Evolutionary conservation across 2,797 vertebrate genomes (phyloP), one percentile per base, ranked within the genome.

Genomic region (Brachymystax lenok): DNA sequence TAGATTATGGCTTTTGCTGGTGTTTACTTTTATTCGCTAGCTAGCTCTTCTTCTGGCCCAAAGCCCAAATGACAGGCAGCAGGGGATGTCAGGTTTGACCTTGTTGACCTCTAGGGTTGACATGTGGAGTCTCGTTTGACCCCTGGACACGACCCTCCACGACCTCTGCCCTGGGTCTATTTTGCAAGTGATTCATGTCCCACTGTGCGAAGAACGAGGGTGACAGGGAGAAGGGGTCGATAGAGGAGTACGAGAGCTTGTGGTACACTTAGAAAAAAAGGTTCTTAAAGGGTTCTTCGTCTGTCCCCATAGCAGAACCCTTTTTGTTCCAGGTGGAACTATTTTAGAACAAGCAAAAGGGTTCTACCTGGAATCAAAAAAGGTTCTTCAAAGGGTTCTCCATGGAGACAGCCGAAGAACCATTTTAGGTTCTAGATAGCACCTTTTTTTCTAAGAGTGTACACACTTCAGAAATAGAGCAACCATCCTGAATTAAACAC

Each of bases 71-170:
- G 71, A 61, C 64, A 79, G 69, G 77, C 79, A 83, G 59, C 54
- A 51, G 76, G 69, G 52, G 77, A 63, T 73, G 69, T 83, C 69
- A 71, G 72, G 66, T 75, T 76, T 89, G 84, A 87, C 86, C 90
- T 85, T 77, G 74, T 76, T 88, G 85, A 87, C 86, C 89, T 85
- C 76, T 24, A 59, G 77, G 83, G 75, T 83, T 79, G 77, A 79
- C 3, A 50, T 46, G 66, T 74, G 72, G 77, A 64, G 69, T 59
- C 46, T 67, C 79, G 75, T 77, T 81, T 83, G 82, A 90, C 83
- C 83, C 77, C 69, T 14, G 77, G 77, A 86, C 74, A 66, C 76
- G 84, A 86, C 83, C 84, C 79, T 78, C 4, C 5, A 14, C 70
- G 74, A 79, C 83, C 79, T 80, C 19, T 12, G 52, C 54, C 74